A percentile compares a stretch with the other conserved stretches of the same genome.
Evolutionary conservation across 2,113 vertebrate genomes (phyloP).

Genomic region (Sakesphorus luctuosus): DNA sequence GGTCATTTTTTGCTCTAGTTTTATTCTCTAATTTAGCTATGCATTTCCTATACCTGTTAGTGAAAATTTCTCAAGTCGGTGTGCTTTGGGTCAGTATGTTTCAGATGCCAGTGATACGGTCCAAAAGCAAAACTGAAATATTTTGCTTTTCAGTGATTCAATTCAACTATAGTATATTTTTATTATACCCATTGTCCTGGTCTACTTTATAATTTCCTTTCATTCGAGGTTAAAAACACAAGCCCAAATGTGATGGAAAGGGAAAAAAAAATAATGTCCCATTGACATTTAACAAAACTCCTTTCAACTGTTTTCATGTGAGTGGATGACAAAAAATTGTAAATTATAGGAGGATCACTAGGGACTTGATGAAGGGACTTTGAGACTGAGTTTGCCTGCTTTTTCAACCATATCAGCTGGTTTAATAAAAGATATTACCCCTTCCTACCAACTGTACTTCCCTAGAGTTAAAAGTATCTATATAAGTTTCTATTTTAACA

Average conservation of each 20-base stretch:
- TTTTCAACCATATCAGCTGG: slow-evolving; percentile 14
- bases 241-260: neutral
- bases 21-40: neutral
- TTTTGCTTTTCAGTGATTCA: neutral
- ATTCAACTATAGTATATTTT: neutral
- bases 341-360: neutral
- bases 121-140: neutral
- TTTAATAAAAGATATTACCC: slow-evolving; percentile 39
- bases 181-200: neutral
- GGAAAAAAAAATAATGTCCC: neutral
- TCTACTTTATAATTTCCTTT: neutral
- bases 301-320: neutral
- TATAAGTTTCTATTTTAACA: slow-evolving; percentile 20
- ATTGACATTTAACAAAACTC: neutral
- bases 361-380: neutral
- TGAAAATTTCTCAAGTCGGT: neutral
- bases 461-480: neutral
- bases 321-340: neutral
- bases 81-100: neutral
- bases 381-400: slow-evolving; percentile 4
- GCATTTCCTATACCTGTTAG: neutral
- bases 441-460: neutral
- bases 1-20: neutral
- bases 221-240: neutral
- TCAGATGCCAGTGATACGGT: neutral